Base-by-base conservation (phyloP, 53 echinoderm and acorn worm genomes). In the Holothuria scabra region DNA sequence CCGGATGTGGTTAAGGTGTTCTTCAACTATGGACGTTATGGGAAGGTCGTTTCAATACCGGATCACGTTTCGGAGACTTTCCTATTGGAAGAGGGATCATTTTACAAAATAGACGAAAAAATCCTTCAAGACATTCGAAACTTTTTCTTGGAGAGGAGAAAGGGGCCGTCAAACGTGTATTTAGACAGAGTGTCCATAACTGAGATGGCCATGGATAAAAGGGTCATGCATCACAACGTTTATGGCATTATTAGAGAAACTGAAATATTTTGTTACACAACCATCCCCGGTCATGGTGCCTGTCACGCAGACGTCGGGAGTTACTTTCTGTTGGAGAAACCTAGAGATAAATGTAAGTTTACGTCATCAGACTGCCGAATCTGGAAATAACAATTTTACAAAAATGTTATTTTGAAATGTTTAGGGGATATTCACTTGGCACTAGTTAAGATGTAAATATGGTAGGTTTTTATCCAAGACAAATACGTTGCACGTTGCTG, bases 1-100 rank as follows among this genome's bases (percentile, higher is more conserved):
- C 87, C 91, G 21, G 84, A 91, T 57, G 84, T 82, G 23, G 82
- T 94, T 46, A 84, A 86, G 34, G 88, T 94, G n/a, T 87, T 94
- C 20, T 84, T 94, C 33, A 92, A 94, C 63, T 91, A 84, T 55
- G 91, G 91, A 16, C 91, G 94, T 55, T 87, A 89, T 71, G 89
- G 89, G 6, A 70, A 79, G 44, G 58, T 91, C 2, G 84, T 91
- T 18, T 71, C 87, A 1, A 84, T 92, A 12, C 94, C 94, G 16
- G 94, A 94, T 23, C 84, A 89, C 63, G 28, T 93, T 8, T 76
- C 76, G 13, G 87, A 94, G 67, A 81, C 86, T n/a, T 89, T 81
- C 34, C 74, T 93, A n/a, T 49, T 86, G 12, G 79, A 89, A n/a
- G 94, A 94, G 60, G 85, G 89, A 28, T 80, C 72, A 23, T 94